Evolutionary conservation across 2,888 invertebrate genomes (phyloP), one percentile per base, ranked within the genome.

Genomic region (Drosophila barbarae): DNA sequence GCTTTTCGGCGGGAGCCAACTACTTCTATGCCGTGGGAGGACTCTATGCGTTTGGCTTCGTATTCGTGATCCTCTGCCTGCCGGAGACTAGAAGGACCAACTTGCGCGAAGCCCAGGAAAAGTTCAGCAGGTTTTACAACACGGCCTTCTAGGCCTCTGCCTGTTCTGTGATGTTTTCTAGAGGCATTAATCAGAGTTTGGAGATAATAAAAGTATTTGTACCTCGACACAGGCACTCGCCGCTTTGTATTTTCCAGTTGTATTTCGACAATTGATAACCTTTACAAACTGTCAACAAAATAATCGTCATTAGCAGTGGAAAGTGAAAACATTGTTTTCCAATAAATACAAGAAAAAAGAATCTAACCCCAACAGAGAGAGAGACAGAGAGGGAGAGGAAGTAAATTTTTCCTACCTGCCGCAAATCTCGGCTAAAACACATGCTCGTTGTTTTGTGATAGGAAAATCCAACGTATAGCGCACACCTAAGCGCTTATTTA

Each of bases 81-180:
- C 88, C 88, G 2, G 89, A 88, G 67, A 88, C 89, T 0, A 81
- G 76, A 55, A 32, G 64, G 26, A 72, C 66, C 0, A 80, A 81
- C 0, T 52, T 88, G 26, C 69, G 77, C 0, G 78, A 80, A 23
- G 81, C 88, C 4, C 75, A 78, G 41, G 46, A 52, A 0, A 79
- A 71, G 50, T 87, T 88, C 32, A 53, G 32, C 2, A 50, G 39
- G 2, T 30, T 60, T 12, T 8, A 55, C 23, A 42, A 41, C 34
- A 28, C 3, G 9, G 32, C 18, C 3, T 61, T 46, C 12, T 60
- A 60, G 28, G 10, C 0, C 1, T 0, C 10, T 3, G 0, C 4
- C 5, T 18, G 3, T 5, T n/a, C 3, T 3, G 2, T 5, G 26
- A 42, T 12, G 39, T 13, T 21, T 41, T 41, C 5, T 0, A 23